Percentiles rank a stretch among this genome's conserved stretches.
Conservation (phyloP, 2,797 vertebrate genomes). For the Sphenodon punctatus region DNA sequence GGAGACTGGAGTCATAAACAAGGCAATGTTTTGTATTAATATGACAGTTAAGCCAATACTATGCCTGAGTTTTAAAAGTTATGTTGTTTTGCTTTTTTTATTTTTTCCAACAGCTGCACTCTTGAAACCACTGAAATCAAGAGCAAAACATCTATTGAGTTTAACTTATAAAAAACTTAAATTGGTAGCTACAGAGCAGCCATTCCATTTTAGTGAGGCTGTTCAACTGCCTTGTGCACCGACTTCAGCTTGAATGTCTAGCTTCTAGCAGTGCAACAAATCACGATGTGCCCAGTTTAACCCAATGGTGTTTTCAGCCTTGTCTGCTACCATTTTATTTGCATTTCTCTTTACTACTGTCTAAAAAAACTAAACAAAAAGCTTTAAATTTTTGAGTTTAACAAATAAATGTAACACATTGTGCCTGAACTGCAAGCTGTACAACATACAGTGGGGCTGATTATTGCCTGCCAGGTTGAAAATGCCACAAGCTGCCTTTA, state of each 20-base stretch:
- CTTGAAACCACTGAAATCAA: too few species aligned
- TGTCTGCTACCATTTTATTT: constrained; percentile 4
- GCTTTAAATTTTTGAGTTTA: constrained; percentile 19
- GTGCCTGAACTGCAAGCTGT: background rate
- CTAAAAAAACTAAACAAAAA: background rate
- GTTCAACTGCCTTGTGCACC: background rate
- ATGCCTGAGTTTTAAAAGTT: background rate
- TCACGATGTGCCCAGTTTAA: background rate
- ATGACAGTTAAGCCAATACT: background rate
- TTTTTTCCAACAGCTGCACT: too few species aligned
- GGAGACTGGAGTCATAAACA: background rate
- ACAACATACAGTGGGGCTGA: background rate
- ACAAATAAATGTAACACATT: constrained; percentile 22
- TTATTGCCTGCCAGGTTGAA: constrained; percentile 37
- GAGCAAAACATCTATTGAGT: background rate
- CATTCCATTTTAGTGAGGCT: background rate
- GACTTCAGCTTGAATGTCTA: background rate
- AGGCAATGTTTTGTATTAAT: background rate
- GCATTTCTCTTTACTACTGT: background rate
- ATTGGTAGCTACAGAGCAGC: too few species aligned
- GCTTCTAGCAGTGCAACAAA: background rate
- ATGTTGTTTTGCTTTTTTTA: too few species aligned
- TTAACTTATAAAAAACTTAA: background rate
- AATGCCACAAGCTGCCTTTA: constrained; percentile 43
- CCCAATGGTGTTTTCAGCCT: background rate